Evolutionary conservation across 2,797 vertebrate species (phyloP), one percentile per base, ranked within the genome.

Genomic region (Ctenosaura bakeri): DNA sequence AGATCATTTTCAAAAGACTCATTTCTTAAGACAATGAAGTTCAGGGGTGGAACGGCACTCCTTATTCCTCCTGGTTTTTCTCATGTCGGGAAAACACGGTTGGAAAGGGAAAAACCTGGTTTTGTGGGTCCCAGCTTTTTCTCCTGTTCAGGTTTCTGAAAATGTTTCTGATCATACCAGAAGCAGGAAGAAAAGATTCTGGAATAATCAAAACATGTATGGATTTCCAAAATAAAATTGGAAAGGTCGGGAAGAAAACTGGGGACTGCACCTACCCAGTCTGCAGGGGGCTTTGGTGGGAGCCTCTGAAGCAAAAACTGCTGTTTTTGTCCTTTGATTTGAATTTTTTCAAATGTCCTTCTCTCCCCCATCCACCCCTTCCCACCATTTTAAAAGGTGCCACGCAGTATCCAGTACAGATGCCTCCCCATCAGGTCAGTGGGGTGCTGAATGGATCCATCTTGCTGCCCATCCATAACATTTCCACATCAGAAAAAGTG

Each of bases 401-500:
- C n/a, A 5, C 2, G 16, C 1, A 1, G 24, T 5, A n/a, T n/a
- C 59, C 62, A 0, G 12, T 3, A 8, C 12, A 22, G 46, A 29
- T 2, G 13, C 29, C 62, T 14, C 1, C 0, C 12, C 18, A 24
- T 32, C 24, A 16, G 64, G 42, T 88, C 8, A 32, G 32, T 2
- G 14, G 64, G 24, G 16, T 42, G 50, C 13, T 1, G 50, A 50
- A 64, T 6, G 46, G 20, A 5, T 38, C 87, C 2, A 4, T 56
- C 64, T 29, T 10, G 22, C 50, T 88, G 35, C 13, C 12, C 10
- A 24, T 32, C 35, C 1, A 7, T 3, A 13, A 69, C 2, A 18
- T 38, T 6, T 3, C 64, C 50, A 13, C 32, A 0, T 13, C 2
- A 16, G 1, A 32, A 1, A 13, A 0, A 0, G 4, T 88, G 2